Evolutionary conservation across 2,113 vertebrate species (phyloP), one percentile per base, ranked within the genome.

Genomic region (Eublepharis macularius): DNA sequence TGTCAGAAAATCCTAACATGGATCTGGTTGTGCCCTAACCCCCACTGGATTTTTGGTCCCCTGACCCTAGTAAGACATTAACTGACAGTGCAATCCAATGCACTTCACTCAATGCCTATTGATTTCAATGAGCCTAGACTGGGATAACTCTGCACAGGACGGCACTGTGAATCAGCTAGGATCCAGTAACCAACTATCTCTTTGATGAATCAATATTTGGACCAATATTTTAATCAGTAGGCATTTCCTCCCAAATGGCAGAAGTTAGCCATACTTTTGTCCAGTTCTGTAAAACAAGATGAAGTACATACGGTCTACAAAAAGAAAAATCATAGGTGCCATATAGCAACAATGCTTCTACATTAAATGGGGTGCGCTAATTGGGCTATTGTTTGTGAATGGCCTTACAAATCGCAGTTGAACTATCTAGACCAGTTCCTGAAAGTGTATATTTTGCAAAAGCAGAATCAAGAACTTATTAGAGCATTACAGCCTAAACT

Each of bases 351-450:
- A 19, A 26, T 4, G 4, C 36, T 1, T n/a, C 65, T 39, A 24
- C 51, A 74, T n/a, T 45, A 74, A 13, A 32, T 36, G 10, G 26
- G 11, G 10, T 43, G 12, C 41, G 60, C 26, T 63, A 74, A 82
- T 63, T 11, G 16, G 5, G 45, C 3, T 74, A 32, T 74, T 43
- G 43, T 45, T 74, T 74, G 16, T 74, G 26, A 13, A 7, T 63
- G 57, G 9, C 9, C 66, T 63, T 81, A 69, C 43, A 29, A n/a
- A n/a, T 17, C 73, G 39, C 7, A 17, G 1, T 60, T 72, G n/a
- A 12, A 41, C 77, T 77, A 83, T 16, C 14, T 70, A 85, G 66
- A 66, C 21, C 80, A 89, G 80, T 83, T 29, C 83, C 73, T 41
- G 72, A 16, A 81, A 36, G 24, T 57, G 34, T 11, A 49, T 41